Evolutionary conservation across 1,140 invertebrate species (phyloP).

Genomic region (Hetaerina americana): DNA sequence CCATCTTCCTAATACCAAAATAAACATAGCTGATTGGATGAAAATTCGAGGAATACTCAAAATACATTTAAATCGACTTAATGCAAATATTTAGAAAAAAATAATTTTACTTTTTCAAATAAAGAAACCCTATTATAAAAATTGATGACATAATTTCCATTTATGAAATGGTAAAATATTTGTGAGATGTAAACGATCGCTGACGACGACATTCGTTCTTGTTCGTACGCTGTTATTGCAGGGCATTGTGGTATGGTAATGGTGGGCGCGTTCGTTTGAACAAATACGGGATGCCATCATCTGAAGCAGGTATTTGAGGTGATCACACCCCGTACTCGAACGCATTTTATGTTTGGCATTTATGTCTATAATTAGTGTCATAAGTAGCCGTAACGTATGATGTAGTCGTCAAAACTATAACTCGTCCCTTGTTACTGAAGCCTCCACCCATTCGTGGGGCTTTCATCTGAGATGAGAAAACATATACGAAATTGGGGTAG

Average conservation of each 20-base stretch:
- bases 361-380: background rate
- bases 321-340: background rate
- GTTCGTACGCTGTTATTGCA: constrained; percentile 6
- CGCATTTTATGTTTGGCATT: constrained; percentile 4
- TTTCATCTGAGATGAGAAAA: constrained; percentile 23
- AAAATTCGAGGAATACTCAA: too few relatives aligned
- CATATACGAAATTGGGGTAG: constrained; percentile 24
- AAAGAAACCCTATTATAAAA: too few relatives aligned
- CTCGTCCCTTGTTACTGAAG: background rate
- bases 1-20: too few relatives aligned
- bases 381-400: background rate
- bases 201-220: background rate
- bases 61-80: too few relatives aligned
- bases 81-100: too few relatives aligned
- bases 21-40: too few relatives aligned
- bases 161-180: too few relatives aligned
- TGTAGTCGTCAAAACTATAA: background rate
- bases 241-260: constrained; percentile 45
- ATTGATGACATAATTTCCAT: too few relatives aligned
- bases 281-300: constrained; percentile 37
- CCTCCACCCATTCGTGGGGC: constrained; percentile 19
- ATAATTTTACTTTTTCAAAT: too few relatives aligned
- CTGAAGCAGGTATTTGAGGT: constrained; percentile 13
- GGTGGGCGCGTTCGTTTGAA: constrained; percentile 60
- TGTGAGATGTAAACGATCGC: too few relatives aligned